A percentile compares a stretch with the other conserved stretches of the same genome.
Evolutionary conservation across 2,113 vertebrate species (phyloP).

Genomic region (Aldabrachelys gigantea): DNA sequence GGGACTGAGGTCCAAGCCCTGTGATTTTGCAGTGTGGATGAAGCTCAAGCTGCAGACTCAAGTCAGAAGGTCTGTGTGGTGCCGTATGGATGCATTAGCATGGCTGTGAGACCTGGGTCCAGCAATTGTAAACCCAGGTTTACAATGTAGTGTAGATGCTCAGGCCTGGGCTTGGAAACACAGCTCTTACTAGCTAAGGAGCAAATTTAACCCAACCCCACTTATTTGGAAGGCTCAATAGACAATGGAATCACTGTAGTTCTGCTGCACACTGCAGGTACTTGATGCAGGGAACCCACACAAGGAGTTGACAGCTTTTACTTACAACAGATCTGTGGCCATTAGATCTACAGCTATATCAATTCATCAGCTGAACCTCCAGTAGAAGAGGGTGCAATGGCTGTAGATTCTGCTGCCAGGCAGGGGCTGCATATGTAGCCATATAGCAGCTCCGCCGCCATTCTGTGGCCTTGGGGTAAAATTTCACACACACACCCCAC

Average conservation of each 20-base stretch:
- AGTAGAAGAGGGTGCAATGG: background rate
- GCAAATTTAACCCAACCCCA: background rate
- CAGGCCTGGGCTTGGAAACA: background rate
- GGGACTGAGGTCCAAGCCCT: background rate
- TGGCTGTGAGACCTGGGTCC: too few relatives aligned
- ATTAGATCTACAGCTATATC: background rate
- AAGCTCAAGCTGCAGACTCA: too few relatives aligned
- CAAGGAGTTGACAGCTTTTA: background rate
- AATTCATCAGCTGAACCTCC: background rate
- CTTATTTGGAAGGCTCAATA: background rate
- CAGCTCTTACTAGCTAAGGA: background rate
- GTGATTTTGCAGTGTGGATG: too few relatives aligned
- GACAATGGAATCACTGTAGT: background rate
- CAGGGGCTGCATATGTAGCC: background rate
- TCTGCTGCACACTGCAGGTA: background rate
- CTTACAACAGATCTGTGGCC: background rate
- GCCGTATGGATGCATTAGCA: background rate
- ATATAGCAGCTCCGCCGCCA: background rate
- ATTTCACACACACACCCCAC: background rate
- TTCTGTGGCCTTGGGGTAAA: background rate
- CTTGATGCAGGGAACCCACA: background rate
- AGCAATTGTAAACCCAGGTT: background rate
- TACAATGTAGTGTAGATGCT: background rate
- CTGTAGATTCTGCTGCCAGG: background rate
- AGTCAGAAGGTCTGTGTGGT: background rate